Evolutionary conservation across 2,888 invertebrate genomes (phyloP).

Genomic region (Silvanus unidentatus): DNA sequence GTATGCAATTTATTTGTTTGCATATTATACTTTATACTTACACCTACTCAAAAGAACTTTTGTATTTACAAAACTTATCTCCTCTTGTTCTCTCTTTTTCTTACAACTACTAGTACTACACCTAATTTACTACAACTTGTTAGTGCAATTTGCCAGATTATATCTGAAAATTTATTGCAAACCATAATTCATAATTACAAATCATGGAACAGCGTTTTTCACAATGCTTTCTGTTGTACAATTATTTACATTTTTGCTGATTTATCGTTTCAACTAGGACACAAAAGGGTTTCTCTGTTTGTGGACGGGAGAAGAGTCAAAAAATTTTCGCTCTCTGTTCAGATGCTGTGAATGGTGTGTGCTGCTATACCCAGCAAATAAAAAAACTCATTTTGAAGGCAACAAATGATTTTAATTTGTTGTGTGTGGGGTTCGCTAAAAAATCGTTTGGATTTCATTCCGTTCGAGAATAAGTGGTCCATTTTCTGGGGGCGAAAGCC

Average conservation of each 20-base stretch:
- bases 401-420: not conserved
- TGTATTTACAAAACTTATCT: slow-evolving; percentile 14
- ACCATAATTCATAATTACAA: slow-evolving; percentile 5
- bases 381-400: too few species aligned
- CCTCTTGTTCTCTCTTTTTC: too few species aligned
- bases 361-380: too few species aligned
- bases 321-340: too few species aligned
- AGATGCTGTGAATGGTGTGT: too few species aligned
- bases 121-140: slow-evolving; percentile 6
- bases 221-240: not conserved
- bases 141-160: slow-evolving; percentile 21
- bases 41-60: slow-evolving; percentile 23
- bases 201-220: too few species aligned
- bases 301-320: too few species aligned
- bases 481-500: slow-evolving; percentile 26
- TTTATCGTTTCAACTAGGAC: not conserved
- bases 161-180: slow-evolving; percentile 20
- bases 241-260: slow-evolving; percentile 1
- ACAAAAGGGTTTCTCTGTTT: too few species aligned
- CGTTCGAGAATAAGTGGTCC: slow-evolving; percentile 29
- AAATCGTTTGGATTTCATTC: not conserved
- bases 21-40: slow-evolving; percentile 15
- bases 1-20: slow-evolving; percentile 26
- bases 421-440: not conserved
- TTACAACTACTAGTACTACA: too few species aligned